A percentile compares a stretch with the other conserved stretches of the same genome.
Evolutionary conservation across 2,113 vertebrate species (phyloP).

Genomic region (Corythoichthys intestinalis): DNA sequence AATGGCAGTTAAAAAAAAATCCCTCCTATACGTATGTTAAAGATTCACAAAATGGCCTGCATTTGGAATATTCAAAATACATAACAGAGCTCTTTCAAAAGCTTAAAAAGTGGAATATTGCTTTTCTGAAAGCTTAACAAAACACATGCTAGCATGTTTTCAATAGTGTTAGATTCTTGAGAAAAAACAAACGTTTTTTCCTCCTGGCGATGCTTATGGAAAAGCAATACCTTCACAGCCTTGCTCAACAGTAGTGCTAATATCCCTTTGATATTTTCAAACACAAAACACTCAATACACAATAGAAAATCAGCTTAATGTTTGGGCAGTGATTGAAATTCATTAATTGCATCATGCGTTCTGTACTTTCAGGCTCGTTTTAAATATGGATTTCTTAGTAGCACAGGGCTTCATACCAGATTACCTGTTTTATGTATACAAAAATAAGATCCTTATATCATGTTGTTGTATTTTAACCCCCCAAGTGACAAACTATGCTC

Average conservation of each 20-base stretch:
- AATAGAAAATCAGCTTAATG: background rate
- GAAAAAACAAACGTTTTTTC: background rate
- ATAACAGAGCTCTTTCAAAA: constrained; percentile 60
- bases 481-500: constrained; percentile 5
- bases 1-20: constrained; percentile 60
- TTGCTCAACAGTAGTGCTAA: constrained; percentile 9
- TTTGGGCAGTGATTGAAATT: constrained; percentile 17
- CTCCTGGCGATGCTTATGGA: background rate
- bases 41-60: constrained; percentile 74
- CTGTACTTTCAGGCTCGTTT: background rate
- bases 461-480: background rate
- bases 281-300: background rate
- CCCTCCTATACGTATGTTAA: constrained; percentile 64
- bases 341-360: background rate
- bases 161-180: constrained; percentile 7
- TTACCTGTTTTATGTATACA: constrained; percentile 1
- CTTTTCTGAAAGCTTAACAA: constrained; percentile 50
- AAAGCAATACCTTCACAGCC: background rate
- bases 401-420: background rate
- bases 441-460: background rate
- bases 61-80: constrained; percentile 75
- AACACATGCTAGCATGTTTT: constrained; percentile 26
- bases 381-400: background rate
- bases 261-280: constrained; percentile 19
- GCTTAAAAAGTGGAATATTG: constrained; percentile 61